Conservation (phyloP, 2,113 vertebrate genomes). For the Esox niger region DNA sequence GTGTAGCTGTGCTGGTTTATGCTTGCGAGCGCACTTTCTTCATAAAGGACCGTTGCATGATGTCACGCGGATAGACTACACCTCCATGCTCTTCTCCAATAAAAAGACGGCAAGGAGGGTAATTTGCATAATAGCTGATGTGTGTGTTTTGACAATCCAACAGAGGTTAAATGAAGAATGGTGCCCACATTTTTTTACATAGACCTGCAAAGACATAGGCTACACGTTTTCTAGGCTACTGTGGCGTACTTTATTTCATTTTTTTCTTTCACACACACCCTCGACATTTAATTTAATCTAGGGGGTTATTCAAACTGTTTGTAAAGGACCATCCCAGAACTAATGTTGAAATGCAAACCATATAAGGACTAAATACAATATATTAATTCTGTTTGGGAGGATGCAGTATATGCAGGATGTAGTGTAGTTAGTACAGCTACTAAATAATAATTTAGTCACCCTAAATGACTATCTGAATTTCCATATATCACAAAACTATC, state of each 20-base stretch:
- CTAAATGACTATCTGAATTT: too few species aligned
- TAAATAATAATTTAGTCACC: too few species aligned
- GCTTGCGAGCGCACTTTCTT: conserved; percentile 62
- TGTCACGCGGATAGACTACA: conserved; percentile 59
- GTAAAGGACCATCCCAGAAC: too few species aligned
- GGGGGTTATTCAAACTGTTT: too few species aligned
- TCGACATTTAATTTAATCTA: too few species aligned
- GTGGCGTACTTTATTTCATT: background rate
- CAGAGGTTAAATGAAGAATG: conserved; percentile 30
- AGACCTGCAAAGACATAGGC: background rate
- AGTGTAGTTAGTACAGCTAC: too few species aligned
- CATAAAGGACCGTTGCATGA: conserved; percentile 65
- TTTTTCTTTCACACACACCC: conserved; percentile 4
- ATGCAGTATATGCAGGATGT: too few species aligned
- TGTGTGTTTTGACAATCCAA: conserved; percentile 18
- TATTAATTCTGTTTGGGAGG: too few species aligned
- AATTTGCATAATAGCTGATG: conserved; percentile 65
- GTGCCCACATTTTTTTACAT: conserved; percentile 47
- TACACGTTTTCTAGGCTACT: background rate
- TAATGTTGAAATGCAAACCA: too few species aligned
- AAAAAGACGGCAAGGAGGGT: conserved; percentile 28
- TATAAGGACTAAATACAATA: too few species aligned
- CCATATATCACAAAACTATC: too few species aligned
- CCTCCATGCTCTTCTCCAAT: conserved; percentile 66
- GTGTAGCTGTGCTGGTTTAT: conserved; percentile 11